Evolutionary conservation across 30 jellyfish, hydroid and myxozoan species (phyloP).

Genomic region (Cassiopea andromeda): DNA sequence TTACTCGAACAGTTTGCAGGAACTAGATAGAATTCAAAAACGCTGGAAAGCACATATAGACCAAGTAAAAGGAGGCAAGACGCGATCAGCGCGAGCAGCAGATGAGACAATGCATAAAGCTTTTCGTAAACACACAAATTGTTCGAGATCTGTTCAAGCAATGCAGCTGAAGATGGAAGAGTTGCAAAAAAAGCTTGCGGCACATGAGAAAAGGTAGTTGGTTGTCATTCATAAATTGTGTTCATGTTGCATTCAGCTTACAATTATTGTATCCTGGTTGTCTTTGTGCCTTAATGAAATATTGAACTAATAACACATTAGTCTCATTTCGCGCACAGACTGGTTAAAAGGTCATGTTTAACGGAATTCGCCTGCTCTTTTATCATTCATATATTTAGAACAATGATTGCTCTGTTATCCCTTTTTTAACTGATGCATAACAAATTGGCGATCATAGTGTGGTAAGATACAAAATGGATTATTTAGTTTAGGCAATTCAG

Average conservation of each 20-base stretch:
- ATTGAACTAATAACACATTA: neutral
- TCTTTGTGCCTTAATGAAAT: neutral
- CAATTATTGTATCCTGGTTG: neutral
- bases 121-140: constrained; percentile 13
- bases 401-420: constrained; percentile 2
- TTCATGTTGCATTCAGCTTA: neutral
- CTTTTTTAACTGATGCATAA: constrained; percentile 18
- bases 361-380: constrained; percentile 14
- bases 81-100: constrained; percentile 23
- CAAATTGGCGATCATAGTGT: neutral
- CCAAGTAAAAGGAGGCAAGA: constrained; percentile 7
- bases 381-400: neutral
- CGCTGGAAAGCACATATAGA: constrained; percentile 50
- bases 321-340: constrained; percentile 1
- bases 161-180: constrained; percentile 6
- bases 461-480: neutral
- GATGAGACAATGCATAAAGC: constrained; percentile 34
- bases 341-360: constrained; percentile 27
- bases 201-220: constrained; percentile 41
- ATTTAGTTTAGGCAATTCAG: no score
- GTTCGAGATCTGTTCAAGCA: constrained; percentile 25
- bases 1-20: constrained; percentile 37
- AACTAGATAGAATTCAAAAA: constrained; percentile 23
- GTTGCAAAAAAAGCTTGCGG: neutral
- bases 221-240: neutral